Evolutionary conservation across 2,888 invertebrate genomes (phyloP), one percentile per base, ranked within the genome.

Genomic region (Dysmachus trigonus): DNA sequence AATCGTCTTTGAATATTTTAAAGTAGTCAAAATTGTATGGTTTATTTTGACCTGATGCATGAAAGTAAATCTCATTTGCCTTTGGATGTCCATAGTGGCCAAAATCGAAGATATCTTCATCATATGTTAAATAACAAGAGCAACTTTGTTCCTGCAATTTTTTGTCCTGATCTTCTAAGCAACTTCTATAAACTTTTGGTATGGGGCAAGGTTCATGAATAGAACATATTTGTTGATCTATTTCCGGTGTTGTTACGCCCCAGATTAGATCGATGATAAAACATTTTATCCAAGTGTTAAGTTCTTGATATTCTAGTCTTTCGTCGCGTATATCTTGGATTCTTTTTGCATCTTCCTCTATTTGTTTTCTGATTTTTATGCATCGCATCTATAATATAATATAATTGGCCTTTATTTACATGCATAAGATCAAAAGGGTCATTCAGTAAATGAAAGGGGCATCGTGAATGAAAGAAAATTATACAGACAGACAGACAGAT

Each of bases 1-100:
- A 86, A 15, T 77, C 53, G 62, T 87, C 87, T 10, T 83, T 79
- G 85, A 90, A 90, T 38, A 90, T 89, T 84, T 89, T 89, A 8
- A 86, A 77, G 81, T 90, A 90, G 71, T 89, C 86, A 86, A 90
- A 89, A 51, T 86, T 41, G 22, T 83, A 30, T 6, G 71, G 83
- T 15, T 72, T 35, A 18, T 86, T 85, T 35, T 53, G 47, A 0
- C 72, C 35, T 0, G 88, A 85, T 7, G 87, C 87, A 72, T 86
- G 73, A 72, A 89, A 89, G 27, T 86, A 88, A 8, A 47, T 86
- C 7, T 88, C 81, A n/a, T 87, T 88, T 4, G 72, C 22, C 5
- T 79, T 88, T n/a, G 87, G 77, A 2, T 62, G 35, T 6, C 73
- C 87, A 8, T 41, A 73, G 85, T 88, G 86, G 8, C 88, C 88